These are phyloP conservation scores for Malurus melanocephalus DNA, from an alignment of 2,113 vertebrate genomes.

Conservation along the genomic window DNA sequence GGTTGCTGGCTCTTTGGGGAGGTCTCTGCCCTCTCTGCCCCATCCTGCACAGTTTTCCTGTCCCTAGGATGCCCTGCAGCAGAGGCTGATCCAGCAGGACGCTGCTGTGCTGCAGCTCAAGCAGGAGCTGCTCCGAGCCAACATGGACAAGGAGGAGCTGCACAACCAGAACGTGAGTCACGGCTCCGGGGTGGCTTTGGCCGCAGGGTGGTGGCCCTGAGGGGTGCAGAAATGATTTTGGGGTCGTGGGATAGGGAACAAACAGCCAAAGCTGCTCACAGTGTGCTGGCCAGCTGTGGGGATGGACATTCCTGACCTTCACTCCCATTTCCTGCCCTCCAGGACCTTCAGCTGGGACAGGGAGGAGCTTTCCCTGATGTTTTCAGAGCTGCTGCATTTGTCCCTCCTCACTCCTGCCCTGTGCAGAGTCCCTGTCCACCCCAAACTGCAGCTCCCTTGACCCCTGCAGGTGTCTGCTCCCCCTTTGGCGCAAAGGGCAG, in stretches of 20 bases:
- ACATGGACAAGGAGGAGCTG: slow-evolving; percentile 90
- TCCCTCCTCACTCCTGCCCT: neutral
- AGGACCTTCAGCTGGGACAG: neutral
- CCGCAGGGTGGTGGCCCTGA: neutral
- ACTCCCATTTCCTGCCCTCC: neutral
- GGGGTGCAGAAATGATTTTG: neutral
- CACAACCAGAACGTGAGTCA: slow-evolving; percentile 87
- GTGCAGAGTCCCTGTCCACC: neutral
- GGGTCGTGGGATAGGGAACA: neutral
- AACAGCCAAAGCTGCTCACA: neutral
- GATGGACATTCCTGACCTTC: neutral
- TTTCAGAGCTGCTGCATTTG: neutral
- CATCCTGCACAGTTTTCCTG: neutral
- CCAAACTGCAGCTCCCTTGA: neutral
- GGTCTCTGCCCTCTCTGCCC: neutral
- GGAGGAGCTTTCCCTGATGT: neutral
- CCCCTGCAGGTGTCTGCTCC: neutral
- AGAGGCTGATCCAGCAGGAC: slow-evolving; percentile 88
- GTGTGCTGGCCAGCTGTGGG: neutral
- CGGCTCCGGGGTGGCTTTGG: neutral
- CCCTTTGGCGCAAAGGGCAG: neutral
- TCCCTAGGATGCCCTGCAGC: slow-evolving; percentile 90
- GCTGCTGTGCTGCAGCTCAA: slow-evolving; percentile 90
- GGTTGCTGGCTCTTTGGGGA: neutral
- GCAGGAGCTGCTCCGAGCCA: slow-evolving; percentile 88